Conservation (phyloP, 2,888 invertebrate genomes). For the Eremobia ochroleuca region DNA sequence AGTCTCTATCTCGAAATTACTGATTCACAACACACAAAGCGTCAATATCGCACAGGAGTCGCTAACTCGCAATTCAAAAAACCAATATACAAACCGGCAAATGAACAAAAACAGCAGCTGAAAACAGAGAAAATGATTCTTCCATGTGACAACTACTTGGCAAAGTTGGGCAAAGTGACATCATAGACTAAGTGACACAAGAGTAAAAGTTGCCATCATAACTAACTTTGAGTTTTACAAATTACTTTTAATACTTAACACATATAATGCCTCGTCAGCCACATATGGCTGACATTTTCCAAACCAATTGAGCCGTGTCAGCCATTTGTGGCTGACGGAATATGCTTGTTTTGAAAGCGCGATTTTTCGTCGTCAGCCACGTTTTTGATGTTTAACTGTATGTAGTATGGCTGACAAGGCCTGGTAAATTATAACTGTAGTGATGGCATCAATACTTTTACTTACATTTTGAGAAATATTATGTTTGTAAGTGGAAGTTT, state of each 20-base stretch:
- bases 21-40: too few relatives aligned
- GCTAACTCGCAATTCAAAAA: too few relatives aligned
- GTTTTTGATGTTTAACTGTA: slow-evolving; percentile 51
- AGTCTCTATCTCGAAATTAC: too few relatives aligned
- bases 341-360: slow-evolving; percentile 52
- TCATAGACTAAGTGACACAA: too few relatives aligned
- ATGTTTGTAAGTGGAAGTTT: slow-evolving; percentile 50
- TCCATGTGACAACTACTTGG: too few relatives aligned
- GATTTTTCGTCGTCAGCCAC: slow-evolving; percentile 58
- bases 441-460: slow-evolving; percentile 56
- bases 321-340: slow-evolving; percentile 56
- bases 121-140: too few relatives aligned
- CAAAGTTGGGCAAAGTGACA: too few relatives aligned
- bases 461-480: slow-evolving; percentile 55
- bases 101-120: too few relatives aligned
- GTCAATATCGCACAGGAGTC: too few relatives aligned
- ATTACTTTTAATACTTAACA: slow-evolving; percentile 8
- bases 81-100: too few relatives aligned
- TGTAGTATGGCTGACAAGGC: slow-evolving; percentile 58
- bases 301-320: slow-evolving; percentile 57
- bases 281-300: slow-evolving; percentile 54
- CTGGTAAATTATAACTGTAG: slow-evolving; percentile 55
- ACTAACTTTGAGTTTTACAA: too few relatives aligned
- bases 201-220: too few relatives aligned
- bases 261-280: slow-evolving; percentile 37